A percentile compares a stretch with the other conserved stretches of the same genome.
Conservation (phyloP, 2,113 vertebrate genomes). For the Callospermophilus lateralis region DNA sequence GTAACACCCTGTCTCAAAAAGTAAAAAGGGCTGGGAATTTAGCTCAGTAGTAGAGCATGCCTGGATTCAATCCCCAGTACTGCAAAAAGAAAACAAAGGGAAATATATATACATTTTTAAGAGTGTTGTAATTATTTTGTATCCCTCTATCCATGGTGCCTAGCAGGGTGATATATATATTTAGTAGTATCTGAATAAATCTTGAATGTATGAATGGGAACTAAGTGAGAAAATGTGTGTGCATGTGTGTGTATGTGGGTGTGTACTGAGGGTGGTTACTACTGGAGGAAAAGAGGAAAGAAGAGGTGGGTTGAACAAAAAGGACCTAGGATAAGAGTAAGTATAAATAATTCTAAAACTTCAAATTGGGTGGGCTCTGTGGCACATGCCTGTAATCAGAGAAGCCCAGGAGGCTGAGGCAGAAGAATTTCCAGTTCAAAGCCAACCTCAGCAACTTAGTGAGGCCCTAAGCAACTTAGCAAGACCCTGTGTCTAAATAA, state of each 20-base stretch:
- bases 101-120: background rate
- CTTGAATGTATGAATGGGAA: background rate
- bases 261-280: background rate
- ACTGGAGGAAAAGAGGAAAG: background rate
- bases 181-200: background rate
- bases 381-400: too few relatives aligned
- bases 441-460: too few relatives aligned
- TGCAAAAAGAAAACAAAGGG: background rate
- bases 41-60: too few relatives aligned
- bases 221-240: background rate
- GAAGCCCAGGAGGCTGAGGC: too few relatives aligned
- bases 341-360: background rate
- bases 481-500: too few relatives aligned
- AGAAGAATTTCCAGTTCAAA: too few relatives aligned
- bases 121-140: background rate
- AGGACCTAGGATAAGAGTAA: background rate
- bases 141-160: background rate
- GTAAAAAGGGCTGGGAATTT: too few relatives aligned
- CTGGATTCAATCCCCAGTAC: too few relatives aligned
- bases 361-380: background rate
- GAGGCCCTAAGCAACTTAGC: too few relatives aligned
- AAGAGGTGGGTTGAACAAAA: background rate
- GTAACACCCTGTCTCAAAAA: too few relatives aligned
- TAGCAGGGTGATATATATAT: too few relatives aligned
- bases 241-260: background rate